These are phyloP conservation scores for Sphecodes monilicornis DNA, from an alignment of 2,888 invertebrate genomes.

Conservation along the genomic window DNA sequence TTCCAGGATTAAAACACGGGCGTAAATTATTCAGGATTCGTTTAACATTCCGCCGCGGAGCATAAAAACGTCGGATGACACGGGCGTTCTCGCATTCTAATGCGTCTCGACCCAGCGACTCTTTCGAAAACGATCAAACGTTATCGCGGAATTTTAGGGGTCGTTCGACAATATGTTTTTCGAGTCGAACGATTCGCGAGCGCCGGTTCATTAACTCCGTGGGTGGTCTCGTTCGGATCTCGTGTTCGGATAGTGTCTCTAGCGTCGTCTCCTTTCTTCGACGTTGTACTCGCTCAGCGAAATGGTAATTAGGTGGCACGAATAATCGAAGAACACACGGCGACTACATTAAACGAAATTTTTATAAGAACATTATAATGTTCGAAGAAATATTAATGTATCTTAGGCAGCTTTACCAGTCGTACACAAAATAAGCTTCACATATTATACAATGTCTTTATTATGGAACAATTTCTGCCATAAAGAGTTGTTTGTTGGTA, in stretches of 20 bases:
- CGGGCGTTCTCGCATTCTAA: not conserved
- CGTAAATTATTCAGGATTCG: conserved; percentile 9
- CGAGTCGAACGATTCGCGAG: conserved; percentile 31
- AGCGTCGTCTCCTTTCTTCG: not conserved
- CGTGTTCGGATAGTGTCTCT: conserved; percentile 36
- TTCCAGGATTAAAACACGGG: not conserved
- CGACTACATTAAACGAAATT: not conserved
- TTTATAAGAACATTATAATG: not conserved
- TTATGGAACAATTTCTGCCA: no score
- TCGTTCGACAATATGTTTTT: not conserved
- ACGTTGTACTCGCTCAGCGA: conserved; percentile 26
- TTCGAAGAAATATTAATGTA: not conserved
- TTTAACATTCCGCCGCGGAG: not conserved
- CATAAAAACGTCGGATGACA: not conserved
- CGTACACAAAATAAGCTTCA: no score
- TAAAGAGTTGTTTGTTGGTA: no score
- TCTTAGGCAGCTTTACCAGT: no score
- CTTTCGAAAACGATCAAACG: conserved; percentile 15
- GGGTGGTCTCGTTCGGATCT: conserved; percentile 57
- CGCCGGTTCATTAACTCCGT: conserved; percentile 43
- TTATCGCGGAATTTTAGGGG: conserved; percentile 20
- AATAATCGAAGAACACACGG: conserved; percentile 64
- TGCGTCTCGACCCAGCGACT: not conserved
- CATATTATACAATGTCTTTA: no score
- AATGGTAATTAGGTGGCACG: conserved; percentile 67